Conservation (phyloP, 2,797 vertebrate species). For the Vespertilio murinus region DNA sequence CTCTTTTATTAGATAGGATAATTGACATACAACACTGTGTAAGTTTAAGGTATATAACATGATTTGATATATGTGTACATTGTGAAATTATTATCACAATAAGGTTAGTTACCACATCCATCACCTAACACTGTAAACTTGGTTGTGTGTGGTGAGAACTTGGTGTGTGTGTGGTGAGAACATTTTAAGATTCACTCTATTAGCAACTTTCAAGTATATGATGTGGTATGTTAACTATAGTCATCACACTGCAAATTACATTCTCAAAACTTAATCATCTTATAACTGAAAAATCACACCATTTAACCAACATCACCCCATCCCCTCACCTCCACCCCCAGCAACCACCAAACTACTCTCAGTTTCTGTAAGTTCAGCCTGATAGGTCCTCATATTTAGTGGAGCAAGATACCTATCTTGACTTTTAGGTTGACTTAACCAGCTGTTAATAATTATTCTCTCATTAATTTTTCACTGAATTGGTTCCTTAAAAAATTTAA, state of each 20-base stretch:
- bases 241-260: not conserved
- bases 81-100: not conserved
- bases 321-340: not conserved
- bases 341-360: not conserved
- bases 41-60: not conserved
- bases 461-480: slow-evolving; percentile 14
- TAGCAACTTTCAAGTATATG: not conserved
- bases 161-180: not conserved
- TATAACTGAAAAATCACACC: not conserved
- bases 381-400: not conserved
- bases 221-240: not conserved
- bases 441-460: slow-evolving; percentile 4
- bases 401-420: not conserved
- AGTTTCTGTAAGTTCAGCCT: not conserved
- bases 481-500: not conserved
- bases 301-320: not conserved
- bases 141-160: not conserved
- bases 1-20: not conserved
- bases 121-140: not conserved
- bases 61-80: not conserved
- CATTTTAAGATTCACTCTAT: not conserved
- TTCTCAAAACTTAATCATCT: not conserved
- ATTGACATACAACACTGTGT: not conserved
- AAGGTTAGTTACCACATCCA: not conserved
- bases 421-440: not conserved